A percentile compares a stretch with the other conserved stretches of the same genome.
Evolutionary conservation across 2,888 invertebrate genomes (phyloP).

Genomic region (Nycteola revayana): DNA sequence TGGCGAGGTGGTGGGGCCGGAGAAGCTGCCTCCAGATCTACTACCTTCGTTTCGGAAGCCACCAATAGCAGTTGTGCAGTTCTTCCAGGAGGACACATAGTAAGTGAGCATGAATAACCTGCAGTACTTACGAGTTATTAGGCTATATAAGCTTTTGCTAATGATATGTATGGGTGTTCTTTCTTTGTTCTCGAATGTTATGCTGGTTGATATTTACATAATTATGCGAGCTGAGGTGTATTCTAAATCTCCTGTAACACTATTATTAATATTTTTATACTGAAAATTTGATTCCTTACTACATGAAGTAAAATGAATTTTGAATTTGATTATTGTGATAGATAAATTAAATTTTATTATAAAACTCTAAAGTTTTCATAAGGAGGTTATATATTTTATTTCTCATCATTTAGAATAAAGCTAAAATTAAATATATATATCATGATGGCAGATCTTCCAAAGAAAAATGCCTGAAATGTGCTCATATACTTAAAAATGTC

Average conservation of each 20-base stretch:
- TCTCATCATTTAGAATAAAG: too few species aligned
- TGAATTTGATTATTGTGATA: too few species aligned
- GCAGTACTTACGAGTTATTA: constrained; percentile 7
- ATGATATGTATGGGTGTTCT: constrained; percentile 7
- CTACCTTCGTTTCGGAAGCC: constrained; percentile 84
- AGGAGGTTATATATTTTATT: too few species aligned
- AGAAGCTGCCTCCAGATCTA: constrained; percentile 86
- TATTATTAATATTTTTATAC: constrained; percentile 9
- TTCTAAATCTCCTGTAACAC: constrained; percentile 16
- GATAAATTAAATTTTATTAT: too few species aligned
- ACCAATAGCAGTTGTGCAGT: constrained; percentile 91
- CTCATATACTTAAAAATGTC: too few species aligned
- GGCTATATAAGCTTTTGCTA: constrained; percentile 1
- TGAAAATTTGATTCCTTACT: too few species aligned
- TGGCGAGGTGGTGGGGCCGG: constrained; percentile 86
- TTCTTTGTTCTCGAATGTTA: constrained; percentile 30
- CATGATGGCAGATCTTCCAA: too few species aligned
- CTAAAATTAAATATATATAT: too few species aligned
- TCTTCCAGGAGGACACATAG: constrained; percentile 92
- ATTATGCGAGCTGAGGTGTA: constrained; percentile 24
- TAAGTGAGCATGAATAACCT: constrained; percentile 74
- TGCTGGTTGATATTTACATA: constrained; percentile 38
- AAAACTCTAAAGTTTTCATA: too few species aligned
- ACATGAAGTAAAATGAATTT: too few species aligned
- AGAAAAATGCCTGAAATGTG: too few species aligned